Base-by-base conservation (phyloP, 2,113 vertebrate genomes). In the Bufo bufo region DNA sequence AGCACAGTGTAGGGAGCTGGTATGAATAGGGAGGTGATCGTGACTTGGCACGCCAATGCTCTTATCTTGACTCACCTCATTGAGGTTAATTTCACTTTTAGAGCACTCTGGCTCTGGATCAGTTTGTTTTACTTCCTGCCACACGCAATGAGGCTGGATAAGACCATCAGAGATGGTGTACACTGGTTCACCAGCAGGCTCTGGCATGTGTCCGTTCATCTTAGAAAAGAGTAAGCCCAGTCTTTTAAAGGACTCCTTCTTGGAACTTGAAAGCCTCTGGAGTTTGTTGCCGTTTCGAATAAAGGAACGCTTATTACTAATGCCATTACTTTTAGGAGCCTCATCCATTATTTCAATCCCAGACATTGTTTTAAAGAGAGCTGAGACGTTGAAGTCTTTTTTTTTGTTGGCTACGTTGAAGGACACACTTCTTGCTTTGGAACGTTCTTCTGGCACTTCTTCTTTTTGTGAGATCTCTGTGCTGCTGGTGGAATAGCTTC, bases 101-200 rank as follows among this genome's bases (percentile, higher is more conserved):
- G 97, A 97, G 91, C 97, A 96, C 84, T 94, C 93, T 58, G 92
- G 94, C 85, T 95, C 93, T 89, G 92, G 94, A 50, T 95, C 93
- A 92, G 95, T 95, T 91, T 95, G 94, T 91, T 94, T 96, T 90
- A 96, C 94, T 92, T 98, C 97, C 91, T 97, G 96, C 95, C 96
- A 97, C 94, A 95, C 96, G 90, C 94, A 96, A 89, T 97, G 96
- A 33, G 97, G 96, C 92, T 96, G 96, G 89, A 96, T 93, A 82
- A 98, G 91, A 50, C 97, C 98, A 0, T 98, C 98, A 7, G 97
- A 98, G 91, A 98, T 98, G 59, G 97, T 98, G 92, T 97, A 98
- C 91, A 97, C 96, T 90, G 93, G 94, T 71, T 95, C 94, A 33
- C 94, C 92, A 23, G 92, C 93, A 6, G 96, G 94, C 87, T 96